Conservation (phyloP, 2,797 vertebrate genomes). For the Myoxocephalus aenaeus region DNA sequence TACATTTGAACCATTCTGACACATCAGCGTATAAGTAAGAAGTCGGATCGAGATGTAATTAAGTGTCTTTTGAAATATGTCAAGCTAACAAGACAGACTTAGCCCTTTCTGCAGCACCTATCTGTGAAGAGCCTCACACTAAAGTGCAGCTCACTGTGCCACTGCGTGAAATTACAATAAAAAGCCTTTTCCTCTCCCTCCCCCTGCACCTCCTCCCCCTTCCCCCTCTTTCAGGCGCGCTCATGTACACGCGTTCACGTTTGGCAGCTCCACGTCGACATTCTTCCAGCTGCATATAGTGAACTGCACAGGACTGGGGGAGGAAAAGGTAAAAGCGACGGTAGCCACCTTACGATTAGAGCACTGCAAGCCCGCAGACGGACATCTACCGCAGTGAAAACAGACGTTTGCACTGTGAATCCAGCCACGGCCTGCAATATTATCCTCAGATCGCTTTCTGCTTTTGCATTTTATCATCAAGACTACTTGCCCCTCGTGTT, state of each 20-base stretch:
- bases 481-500: slow-evolving; percentile 78
- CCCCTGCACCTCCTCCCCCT: not conserved
- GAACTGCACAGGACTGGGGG: slow-evolving; percentile 77
- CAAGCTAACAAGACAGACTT: slow-evolving; percentile 48
- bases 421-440: slow-evolving; percentile 53
- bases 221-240: slow-evolving; percentile 76
- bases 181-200: slow-evolving; percentile 45
- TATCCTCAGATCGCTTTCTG: slow-evolving; percentile 61
- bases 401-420: slow-evolving; percentile 56
- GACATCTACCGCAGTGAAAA: slow-evolving; percentile 65
- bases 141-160: slow-evolving; percentile 72
- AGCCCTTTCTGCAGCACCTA: slow-evolving; percentile 63
- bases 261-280: slow-evolving; percentile 93
- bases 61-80: slow-evolving; percentile 57
- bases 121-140: slow-evolving; percentile 76
- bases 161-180: slow-evolving; percentile 80
- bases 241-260: slow-evolving; percentile 87
- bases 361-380: slow-evolving; percentile 72
- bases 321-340: slow-evolving; percentile 77
- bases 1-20: slow-evolving; percentile 41
- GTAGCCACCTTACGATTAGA: slow-evolving; percentile 73
- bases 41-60: slow-evolving; percentile 52
- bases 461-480: slow-evolving; percentile 69
- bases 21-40: slow-evolving; percentile 48
- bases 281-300: slow-evolving; percentile 90